Evolutionary conservation across 2,888 invertebrate species (phyloP).

Genomic region (Lydus trimaculatus): DNA sequence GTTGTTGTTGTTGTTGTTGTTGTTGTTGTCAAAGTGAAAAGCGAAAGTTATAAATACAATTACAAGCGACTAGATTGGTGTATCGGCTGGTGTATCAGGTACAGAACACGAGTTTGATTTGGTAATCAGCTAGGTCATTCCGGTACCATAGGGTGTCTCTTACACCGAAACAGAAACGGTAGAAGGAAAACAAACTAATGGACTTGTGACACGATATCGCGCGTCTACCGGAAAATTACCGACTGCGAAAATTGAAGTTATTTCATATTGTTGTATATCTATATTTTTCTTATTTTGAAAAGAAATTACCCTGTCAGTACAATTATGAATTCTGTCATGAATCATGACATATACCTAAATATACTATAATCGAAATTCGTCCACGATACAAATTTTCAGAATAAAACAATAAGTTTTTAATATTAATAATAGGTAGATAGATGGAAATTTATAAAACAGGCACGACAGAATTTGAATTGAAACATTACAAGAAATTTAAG

Average conservation of each 20-base stretch:
- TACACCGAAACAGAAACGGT: conserved; percentile 48
- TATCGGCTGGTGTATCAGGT: conserved; percentile 48
- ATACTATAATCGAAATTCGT: background rate
- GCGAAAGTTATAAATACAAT: conserved; percentile 29
- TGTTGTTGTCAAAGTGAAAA: conserved; percentile 12
- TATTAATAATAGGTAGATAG: background rate
- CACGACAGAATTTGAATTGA: conserved; percentile 5
- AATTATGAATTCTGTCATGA: conserved; percentile 15
- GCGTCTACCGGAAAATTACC: conserved; percentile 54
- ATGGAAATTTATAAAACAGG: background rate
- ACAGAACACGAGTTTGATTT: conserved; percentile 56
- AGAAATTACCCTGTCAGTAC: conserved; percentile 30
- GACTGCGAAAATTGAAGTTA: conserved; percentile 55
- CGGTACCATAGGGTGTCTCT: conserved; percentile 61
- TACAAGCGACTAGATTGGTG: conserved; percentile 27
- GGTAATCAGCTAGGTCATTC: conserved; percentile 59
- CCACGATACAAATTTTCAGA: background rate
- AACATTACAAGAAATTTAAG: conserved; percentile 1
- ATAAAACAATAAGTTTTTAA: background rate
- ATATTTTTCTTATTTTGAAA: conserved; percentile 42
- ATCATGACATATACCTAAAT: too few relatives aligned
- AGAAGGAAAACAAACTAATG: conserved; percentile 49
- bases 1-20: conserved; percentile 14
- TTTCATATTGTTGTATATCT: conserved; percentile 48
- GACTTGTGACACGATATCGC: conserved; percentile 52